Evolutionary conservation across 1,140 invertebrate genomes (phyloP), one percentile per base, ranked within the genome.

Genomic region (Stenopsyche tienmushanensis): DNA sequence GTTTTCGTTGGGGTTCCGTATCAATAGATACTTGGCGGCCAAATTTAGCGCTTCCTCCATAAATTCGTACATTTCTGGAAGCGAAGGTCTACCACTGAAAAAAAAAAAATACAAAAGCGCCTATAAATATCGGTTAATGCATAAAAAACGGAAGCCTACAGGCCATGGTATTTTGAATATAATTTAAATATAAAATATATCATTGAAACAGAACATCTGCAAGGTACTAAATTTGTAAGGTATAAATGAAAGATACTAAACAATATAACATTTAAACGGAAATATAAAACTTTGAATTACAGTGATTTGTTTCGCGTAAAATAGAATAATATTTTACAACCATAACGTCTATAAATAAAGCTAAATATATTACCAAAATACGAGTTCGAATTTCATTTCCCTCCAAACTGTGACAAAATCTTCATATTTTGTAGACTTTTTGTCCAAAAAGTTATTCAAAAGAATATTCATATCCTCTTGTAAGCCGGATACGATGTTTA

Each of bases 21-120:
- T 1, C 8, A 65, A 45, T 21, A 65, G 29, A 47, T 44, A 34
- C 10, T 57, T 34, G 18, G 50, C 52, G 1, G 42, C 63, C 2
- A 57, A 45, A 10, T 45, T 47, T 1, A 65, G 1, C 1, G 45
- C 45, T 21, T 58, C 63, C 9, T 65, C 53, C 7, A 10, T 17
- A 49, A 65, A 65, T 20, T 65, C 63, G 18, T 1, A 58, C 26
- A 65, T 21, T 29, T 65, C 63, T 20, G 39, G 13, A 10, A 65
- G 5, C 5, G 63, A 57, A 8, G 47, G 49, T 23, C 50, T 1
- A n/a, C 62, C 62, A 21, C 62, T 64, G 18, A 39, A 62, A 52
- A 7, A 41, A 57, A 15, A 23, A 7, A 9, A 50, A 2, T 1
- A 20, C 2, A 2, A 5, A 50, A 18, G 47, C 15, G 3, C 3